These are phyloP conservation scores for Bungarus multicinctus DNA, from an alignment of 2,113 vertebrate species.

Conservation along the genomic window DNA sequence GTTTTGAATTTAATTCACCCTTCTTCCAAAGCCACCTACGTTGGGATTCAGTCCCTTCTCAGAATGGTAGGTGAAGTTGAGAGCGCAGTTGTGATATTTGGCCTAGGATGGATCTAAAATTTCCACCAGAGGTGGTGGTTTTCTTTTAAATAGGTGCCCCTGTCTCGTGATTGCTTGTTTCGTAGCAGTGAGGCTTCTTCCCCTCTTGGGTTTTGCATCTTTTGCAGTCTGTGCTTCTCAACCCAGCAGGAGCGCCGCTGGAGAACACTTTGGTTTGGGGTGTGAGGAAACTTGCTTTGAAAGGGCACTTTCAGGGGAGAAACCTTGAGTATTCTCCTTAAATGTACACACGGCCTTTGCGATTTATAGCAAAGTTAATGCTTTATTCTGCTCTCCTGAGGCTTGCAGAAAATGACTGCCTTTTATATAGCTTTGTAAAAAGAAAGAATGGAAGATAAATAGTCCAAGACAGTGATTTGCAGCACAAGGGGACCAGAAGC, in stretches of 20 bases:
- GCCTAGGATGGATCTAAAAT: background rate
- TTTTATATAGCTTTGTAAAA: background rate
- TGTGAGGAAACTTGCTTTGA: background rate
- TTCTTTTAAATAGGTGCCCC: background rate
- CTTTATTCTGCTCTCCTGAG: background rate
- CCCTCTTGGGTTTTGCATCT: background rate
- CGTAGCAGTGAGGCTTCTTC: background rate
- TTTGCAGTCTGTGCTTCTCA: background rate
- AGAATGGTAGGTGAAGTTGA: background rate
- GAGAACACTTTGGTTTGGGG: background rate
- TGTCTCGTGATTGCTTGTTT: background rate
- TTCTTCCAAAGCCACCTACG: background rate
- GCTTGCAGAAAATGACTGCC: background rate
- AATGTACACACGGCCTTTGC: too few species aligned
- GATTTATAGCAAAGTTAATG: background rate
- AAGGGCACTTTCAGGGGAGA: background rate
- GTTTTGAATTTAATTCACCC: background rate
- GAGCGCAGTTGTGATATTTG: background rate
- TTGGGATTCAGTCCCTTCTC: background rate
- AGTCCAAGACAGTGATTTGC: background rate
- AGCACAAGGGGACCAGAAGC: background rate
- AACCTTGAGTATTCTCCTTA: background rate
- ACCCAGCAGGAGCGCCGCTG: background rate
- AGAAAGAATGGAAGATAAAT: background rate
- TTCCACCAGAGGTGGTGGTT: background rate